These are phyloP conservation scores for Myotis planiceps DNA, from an alignment of 2,797 vertebrate genomes.

Conservation along the genomic window DNA sequence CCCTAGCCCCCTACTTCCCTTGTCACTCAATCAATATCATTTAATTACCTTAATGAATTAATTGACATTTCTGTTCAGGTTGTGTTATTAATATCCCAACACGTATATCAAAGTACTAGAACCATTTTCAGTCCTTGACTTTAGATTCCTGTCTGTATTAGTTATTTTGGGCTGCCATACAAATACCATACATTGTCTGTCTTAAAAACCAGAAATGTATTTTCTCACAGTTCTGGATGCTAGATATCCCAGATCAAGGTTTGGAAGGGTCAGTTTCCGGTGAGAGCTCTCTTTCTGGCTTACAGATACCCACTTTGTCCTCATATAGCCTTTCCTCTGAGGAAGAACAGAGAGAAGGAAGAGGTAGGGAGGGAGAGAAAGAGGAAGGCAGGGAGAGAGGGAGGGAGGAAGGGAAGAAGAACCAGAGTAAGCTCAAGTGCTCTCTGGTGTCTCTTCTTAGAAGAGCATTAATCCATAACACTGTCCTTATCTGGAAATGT, in stretches of 20 bases:
- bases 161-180: background rate
- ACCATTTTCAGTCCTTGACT: background rate
- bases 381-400: background rate
- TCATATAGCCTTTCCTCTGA: background rate
- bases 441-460: background rate
- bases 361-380: background rate
- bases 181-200: background rate
- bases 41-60: slow-evolving; percentile 33
- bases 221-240: background rate
- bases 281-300: background rate
- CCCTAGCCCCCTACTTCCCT: background rate
- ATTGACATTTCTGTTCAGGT: background rate
- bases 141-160: background rate
- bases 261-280: background rate
- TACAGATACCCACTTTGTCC: background rate
- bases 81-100: background rate
- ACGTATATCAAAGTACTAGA: background rate
- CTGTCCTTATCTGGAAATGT: background rate
- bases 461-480: background rate
- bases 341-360: background rate
- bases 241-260: background rate
- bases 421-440: background rate
- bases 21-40: background rate
- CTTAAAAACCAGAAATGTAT: slow-evolving; percentile 18
- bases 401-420: background rate